phyloP scores from a whole-genome alignment of 1,140 invertebrate genomes.

The Ptiloglossa arizonensis region DNA sequence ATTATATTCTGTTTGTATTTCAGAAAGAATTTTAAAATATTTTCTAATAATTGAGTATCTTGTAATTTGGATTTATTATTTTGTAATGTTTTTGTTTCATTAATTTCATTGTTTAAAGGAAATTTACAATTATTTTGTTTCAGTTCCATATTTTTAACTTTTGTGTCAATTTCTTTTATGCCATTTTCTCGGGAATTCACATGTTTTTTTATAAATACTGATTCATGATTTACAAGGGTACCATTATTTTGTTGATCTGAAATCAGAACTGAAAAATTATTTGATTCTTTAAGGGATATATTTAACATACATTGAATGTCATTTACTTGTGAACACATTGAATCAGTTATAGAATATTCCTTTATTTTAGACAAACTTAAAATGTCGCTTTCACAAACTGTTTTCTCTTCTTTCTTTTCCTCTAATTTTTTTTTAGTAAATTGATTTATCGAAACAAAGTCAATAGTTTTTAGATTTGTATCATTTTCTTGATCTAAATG shows the following conservation, averaged over 20 bases:
- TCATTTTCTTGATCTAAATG: background rate
- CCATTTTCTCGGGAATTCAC: background rate
- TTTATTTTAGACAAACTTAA: background rate
- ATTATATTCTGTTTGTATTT: background rate
- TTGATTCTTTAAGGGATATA: background rate
- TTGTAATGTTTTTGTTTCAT: background rate
- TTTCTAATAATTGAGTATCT: background rate
- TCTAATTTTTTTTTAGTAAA: too few species aligned
- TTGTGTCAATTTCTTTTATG: background rate
- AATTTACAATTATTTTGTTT: background rate
- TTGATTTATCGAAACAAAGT: background rate
- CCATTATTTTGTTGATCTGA: background rate
- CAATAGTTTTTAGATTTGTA: background rate
- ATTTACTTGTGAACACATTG: background rate
- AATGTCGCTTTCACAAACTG: background rate
- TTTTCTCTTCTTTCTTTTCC: background rate
- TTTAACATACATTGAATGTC: background rate
- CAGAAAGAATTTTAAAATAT: conserved; percentile 21
- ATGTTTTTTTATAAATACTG: background rate
- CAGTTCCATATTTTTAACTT: background rate
- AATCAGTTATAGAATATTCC: background rate
- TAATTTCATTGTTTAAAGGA: background rate
- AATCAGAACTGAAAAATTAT: background rate
- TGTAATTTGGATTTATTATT: background rate
- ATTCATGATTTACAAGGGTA: background rate